Evolutionary conservation across 1,140 invertebrate species (phyloP).

Genomic region (Ceratosolen fusciceps): DNA sequence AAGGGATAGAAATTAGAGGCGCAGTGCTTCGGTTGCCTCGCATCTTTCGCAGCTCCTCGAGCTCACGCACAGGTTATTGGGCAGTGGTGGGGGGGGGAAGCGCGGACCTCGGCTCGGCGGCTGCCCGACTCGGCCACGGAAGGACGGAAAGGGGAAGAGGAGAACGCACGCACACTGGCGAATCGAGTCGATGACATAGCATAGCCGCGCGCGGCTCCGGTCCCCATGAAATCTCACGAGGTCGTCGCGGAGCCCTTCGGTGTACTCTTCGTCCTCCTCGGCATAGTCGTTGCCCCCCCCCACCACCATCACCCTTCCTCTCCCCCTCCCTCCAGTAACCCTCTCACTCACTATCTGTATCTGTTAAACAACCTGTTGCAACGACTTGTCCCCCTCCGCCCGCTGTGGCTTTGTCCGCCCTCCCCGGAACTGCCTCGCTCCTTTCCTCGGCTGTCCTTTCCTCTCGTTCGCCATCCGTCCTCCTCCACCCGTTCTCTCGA

Average conservation of each 20-base stretch:
- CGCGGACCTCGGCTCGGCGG: no score
- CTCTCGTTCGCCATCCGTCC: conserved; percentile 50
- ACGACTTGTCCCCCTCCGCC: conserved; percentile 45
- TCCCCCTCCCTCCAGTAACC: not conserved
- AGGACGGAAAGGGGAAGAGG: no score
- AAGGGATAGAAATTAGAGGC: conserved; percentile 40
- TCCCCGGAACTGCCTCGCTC: not conserved
- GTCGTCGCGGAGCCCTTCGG: conserved; percentile 48
- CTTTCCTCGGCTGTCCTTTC: conserved; percentile 29
- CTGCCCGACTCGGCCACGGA: no score
- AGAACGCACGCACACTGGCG: conserved; percentile 36
- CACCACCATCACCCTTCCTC: not conserved
- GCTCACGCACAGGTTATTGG: not conserved
- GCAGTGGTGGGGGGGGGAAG: not conserved
- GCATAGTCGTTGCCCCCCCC: not conserved
- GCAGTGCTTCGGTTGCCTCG: not conserved
- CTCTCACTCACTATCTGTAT: not conserved
- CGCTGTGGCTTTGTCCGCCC: not conserved
- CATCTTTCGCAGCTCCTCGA: not conserved
- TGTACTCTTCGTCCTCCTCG: not conserved
- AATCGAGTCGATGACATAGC: conserved; percentile 34
- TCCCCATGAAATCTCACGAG: conserved; percentile 51
- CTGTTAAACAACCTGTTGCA: conserved; percentile 63
- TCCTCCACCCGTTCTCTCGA: not conserved
- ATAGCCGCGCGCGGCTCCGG: not conserved